Percentiles rank a stretch among this genome's conserved stretches.
These are phyloP conservation scores for Drosophila nigritarsus DNA, from an alignment of 2,888 invertebrate species.

Conservation along the genomic window DNA sequence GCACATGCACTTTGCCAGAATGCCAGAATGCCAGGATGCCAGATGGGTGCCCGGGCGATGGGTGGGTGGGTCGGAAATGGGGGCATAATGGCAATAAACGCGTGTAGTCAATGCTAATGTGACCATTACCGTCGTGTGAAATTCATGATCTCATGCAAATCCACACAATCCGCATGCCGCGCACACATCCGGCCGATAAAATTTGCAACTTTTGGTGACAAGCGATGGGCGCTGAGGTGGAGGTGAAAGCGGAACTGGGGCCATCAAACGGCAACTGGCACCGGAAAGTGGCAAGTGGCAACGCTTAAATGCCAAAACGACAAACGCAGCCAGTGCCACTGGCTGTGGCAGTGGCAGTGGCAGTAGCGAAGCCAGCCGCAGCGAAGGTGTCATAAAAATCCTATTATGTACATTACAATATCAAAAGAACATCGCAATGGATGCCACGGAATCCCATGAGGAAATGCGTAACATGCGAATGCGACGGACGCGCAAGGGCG, in stretches of 20 bases:
- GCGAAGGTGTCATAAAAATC: slow-evolving; percentile 81
- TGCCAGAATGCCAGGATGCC: slow-evolving; percentile 10
- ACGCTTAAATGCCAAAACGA: slow-evolving; percentile 33
- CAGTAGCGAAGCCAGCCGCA: slow-evolving; percentile 46
- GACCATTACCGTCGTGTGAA: slow-evolving; percentile 75
- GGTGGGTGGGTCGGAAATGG: not conserved
- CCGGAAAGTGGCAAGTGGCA: slow-evolving; percentile 37
- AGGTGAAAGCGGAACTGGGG: slow-evolving; percentile 4
- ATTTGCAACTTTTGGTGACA: slow-evolving; percentile 79
- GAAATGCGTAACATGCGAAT: slow-evolving; percentile 62
- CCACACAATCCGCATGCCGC: slow-evolving; percentile 63
- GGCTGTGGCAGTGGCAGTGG: slow-evolving; percentile 27
- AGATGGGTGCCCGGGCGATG: not conserved
- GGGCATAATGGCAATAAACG: slow-evolving; percentile 56
- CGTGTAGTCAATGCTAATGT: slow-evolving; percentile 78
- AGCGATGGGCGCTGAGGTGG: slow-evolving; percentile 36
- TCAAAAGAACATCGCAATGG: slow-evolving; percentile 72
- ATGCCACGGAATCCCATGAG: slow-evolving; percentile 61
- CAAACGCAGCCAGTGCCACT: slow-evolving; percentile 40
- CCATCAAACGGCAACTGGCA: slow-evolving; percentile 33
- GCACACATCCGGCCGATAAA: slow-evolving; percentile 74
- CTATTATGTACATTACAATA: slow-evolving; percentile 84
- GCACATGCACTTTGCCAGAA: slow-evolving; percentile 69
- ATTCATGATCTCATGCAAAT: slow-evolving; percentile 79
- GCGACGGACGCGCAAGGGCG: slow-evolving; percentile 50